Percentiles rank a stretch among this genome's conserved stretches.
phyloP scores from a whole-genome alignment of 2,113 vertebrate species.

The Trichomycterus rosablanca region DNA sequence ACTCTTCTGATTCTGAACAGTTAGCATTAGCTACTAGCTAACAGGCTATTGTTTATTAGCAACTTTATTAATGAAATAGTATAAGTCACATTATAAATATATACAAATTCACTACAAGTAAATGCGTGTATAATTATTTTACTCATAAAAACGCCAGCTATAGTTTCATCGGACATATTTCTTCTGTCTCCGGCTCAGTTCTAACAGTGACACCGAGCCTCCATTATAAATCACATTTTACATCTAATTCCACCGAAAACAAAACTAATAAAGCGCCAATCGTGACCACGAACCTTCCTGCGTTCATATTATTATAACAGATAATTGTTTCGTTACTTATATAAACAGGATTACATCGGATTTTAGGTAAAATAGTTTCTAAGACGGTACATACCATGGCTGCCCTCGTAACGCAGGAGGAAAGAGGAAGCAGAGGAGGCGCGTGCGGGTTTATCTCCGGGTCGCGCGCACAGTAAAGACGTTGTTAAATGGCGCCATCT shows the following conservation, averaged over 20 bases:
- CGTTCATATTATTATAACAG: background rate
- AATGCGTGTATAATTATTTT: too few relatives aligned
- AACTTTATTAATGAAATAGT: too few relatives aligned
- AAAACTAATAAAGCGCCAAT: background rate
- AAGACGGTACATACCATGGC: constrained; percentile 34
- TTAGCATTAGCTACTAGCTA: too few relatives aligned
- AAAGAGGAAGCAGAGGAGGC: constrained; percentile 28
- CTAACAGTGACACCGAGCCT: background rate
- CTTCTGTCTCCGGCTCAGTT: too few relatives aligned
- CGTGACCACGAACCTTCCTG: accelerated
- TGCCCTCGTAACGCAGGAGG: constrained; percentile 33
- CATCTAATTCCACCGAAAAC: background rate
- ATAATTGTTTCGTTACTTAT: background rate
- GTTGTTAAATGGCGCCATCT: constrained; percentile 16
- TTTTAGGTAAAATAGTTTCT: background rate
- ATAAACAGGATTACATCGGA: constrained; percentile 26
- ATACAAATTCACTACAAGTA: too few relatives aligned
- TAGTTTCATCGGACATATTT: too few relatives aligned
- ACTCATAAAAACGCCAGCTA: too few relatives aligned
- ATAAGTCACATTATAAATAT: too few relatives aligned
- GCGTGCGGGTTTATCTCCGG: constrained; percentile 23
- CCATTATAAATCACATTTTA: background rate
- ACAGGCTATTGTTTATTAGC: too few relatives aligned
- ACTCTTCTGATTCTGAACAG: too few relatives aligned
- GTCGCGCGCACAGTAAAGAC: background rate